Base-by-base conservation (phyloP, 2,113 vertebrate genomes). In the Notarius quadriscutis region DNA sequence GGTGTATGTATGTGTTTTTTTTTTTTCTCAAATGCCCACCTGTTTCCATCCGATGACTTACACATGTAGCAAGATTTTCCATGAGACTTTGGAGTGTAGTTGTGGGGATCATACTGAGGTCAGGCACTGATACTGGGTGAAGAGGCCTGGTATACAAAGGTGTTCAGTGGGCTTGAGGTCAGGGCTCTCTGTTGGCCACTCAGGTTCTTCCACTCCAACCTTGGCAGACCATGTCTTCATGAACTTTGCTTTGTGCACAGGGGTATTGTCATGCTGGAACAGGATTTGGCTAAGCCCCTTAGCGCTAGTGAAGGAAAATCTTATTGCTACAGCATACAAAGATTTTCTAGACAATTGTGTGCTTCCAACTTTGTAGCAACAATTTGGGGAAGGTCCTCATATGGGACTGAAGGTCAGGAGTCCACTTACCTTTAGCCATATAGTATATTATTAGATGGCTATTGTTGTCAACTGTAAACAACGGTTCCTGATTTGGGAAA, bases 381-480 rank as follows among this genome's bases (percentile, higher is more conserved):
- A 79, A 14, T 58, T 20, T 58, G 8, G 14, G 7, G 18, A 30
- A 34, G 78, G 27, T 30, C 53, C 53, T 10, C n/a, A 30, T n/a
- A 11, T 53, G 50, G 75, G 75, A 55, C 0, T 78, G 75, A 78
- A 78, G 75, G 75, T 78, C 75, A 78, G 75, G 75, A 78, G 25
- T 79, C 51, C 25, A 57, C n/a, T 34, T 30, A 30, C 15, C 20
- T 58, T 80, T 34, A 80, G n/a, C 1, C 55, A 34, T 30, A 58
- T 58, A 80, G 53, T 80, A 8, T 58, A 58, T 80, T 80, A 80
- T 58, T 80, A 80, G 27, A 58, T 80, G 27, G 15, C 53, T 80
- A 58, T 80, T 34, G n/a, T 58, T 80, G n/a, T 79, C 27, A 58
- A 34, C n/a, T 58, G 58, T 58, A 58, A 80, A 34, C 25, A 27